Percentiles rank a stretch among this genome's conserved stretches.
phyloP scores from a whole-genome alignment of 2,888 invertebrate species.

The Tiliacea aurago region DNA sequence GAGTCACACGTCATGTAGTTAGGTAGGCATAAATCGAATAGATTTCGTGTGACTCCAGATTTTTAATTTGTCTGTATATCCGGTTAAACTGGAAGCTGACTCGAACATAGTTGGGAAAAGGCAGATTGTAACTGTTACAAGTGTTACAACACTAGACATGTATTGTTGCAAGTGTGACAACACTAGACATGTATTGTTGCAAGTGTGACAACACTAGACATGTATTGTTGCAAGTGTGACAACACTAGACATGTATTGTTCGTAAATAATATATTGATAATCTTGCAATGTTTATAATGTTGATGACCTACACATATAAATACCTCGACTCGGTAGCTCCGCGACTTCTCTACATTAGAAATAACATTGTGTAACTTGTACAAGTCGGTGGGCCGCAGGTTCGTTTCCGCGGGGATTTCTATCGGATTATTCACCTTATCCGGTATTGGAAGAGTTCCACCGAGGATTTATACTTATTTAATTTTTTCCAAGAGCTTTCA shows the following conservation, averaged over 20 bases:
- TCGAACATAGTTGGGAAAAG: no score
- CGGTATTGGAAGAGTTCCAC: slow-evolving; percentile 16
- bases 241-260: background rate
- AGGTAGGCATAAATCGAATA: no score
- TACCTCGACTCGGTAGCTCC: background rate
- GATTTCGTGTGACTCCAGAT: background rate
- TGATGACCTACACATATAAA: no score
- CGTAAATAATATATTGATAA: background rate
- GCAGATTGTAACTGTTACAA: no score
- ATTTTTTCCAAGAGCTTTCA: slow-evolving; percentile 16
- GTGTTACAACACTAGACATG: background rate
- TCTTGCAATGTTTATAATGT: background rate
- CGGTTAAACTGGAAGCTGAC: background rate
- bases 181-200: background rate
- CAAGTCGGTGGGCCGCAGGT: slow-evolving; percentile 10
- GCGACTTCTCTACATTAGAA: slow-evolving; percentile 6
- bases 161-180: background rate
- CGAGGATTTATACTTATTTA: slow-evolving; percentile 24
- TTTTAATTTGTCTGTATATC: background rate
- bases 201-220: background rate
- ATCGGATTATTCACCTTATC: slow-evolving; percentile 29
- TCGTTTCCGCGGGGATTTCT: slow-evolving; percentile 13
- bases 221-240: background rate
- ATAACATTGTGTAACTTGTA: slow-evolving; percentile 1
- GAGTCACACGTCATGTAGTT: background rate